Base-by-base conservation (phyloP, 2,888 invertebrate species). In the Cynaeus angustus region DNA sequence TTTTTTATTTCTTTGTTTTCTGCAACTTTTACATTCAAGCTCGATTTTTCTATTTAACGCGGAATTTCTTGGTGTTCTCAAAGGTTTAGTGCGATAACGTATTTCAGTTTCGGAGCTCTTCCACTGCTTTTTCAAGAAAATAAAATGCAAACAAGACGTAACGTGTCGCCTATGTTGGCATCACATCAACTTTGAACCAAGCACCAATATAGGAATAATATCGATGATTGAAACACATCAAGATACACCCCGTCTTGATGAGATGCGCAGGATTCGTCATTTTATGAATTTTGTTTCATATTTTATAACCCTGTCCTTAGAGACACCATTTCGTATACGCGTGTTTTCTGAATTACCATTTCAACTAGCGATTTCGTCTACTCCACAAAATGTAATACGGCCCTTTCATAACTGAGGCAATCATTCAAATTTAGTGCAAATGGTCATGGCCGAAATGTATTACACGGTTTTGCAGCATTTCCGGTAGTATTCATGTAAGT, bases 241-340 rank as follows among this genome's bases (percentile, higher is more conserved):
- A 78, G 71, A 71, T 75, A 73, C 66, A 70, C 74, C n/a, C 71
- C 76, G 74, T 74, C 72, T 71, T 82, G 82, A 82, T 82, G 82
- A 83, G 82, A 82, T 82, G 81, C 80, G 79, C 79, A 75, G 78
- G 83, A 82, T 83, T 83, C 81, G 77, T 80, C 80, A 76, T 82
- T 83, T 82, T 81, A 80, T 78, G 81, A 79, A 81, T 80, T 79
- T 80, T 77, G 77, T 79, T 82, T 75, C 80, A 81, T 81, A 81
- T 81, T 83, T 83, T 82, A 83, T 77, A 74, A 72, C 66, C 61
- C 52, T 67, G 50, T 66, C 66, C 66, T 66, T 48, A 48, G 66
- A 59, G 66, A 59, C 66, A 56, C 48, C 66, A 67, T 59, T 21
- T 59, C 66, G 16, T 56, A 58, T 59, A 59, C 66, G 66, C 66